These are phyloP conservation scores for Semotilus atromaculatus DNA, from an alignment of 2,797 vertebrate genomes.

Conservation along the genomic window DNA sequence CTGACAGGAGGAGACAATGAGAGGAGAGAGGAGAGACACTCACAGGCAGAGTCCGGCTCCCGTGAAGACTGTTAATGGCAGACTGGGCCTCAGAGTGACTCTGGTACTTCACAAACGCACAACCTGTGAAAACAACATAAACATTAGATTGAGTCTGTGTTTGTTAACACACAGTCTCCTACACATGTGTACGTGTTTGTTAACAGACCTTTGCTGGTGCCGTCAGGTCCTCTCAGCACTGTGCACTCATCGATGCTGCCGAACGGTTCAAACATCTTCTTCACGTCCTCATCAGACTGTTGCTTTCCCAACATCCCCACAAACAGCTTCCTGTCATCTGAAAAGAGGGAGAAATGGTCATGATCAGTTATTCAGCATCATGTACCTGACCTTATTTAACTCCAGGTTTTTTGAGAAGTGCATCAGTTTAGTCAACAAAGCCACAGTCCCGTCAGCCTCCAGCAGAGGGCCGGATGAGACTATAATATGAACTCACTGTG, in stretches of 20 bases:
- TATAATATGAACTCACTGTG: conserved; percentile 23
- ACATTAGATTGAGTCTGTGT: not conserved
- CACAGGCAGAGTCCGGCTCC: conserved; percentile 91
- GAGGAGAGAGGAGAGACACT: conserved; percentile 54
- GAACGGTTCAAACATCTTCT: conserved; percentile 91
- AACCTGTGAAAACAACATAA: conserved; percentile 75
- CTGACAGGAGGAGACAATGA: not conserved
- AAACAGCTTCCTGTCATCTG: conserved; percentile 93
- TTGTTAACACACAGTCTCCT: not conserved
- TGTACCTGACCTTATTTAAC: not conserved
- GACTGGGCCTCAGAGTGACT: conserved; percentile 91
- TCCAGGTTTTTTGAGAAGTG: not conserved
- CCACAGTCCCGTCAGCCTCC: conserved; percentile 45
- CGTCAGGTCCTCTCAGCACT: conserved; percentile 90
- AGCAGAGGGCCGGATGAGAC: conserved; percentile 70
- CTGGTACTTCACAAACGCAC: conserved; percentile 94
- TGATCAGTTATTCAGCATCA: not conserved
- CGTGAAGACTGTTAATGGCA: conserved; percentile 90
- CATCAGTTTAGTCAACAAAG: not conserved
- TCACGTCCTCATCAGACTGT: conserved; percentile 91
- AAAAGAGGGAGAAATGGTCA: conserved; percentile 22
- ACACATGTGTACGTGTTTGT: not conserved
- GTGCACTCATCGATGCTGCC: conserved; percentile 94
- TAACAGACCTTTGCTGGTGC: conserved; percentile 91
- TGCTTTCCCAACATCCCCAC: conserved; percentile 95